A percentile compares a stretch with the other conserved stretches of the same genome.
Conservation (phyloP, 2,113 vertebrate species). For the Ondatra zibethicus region DNA sequence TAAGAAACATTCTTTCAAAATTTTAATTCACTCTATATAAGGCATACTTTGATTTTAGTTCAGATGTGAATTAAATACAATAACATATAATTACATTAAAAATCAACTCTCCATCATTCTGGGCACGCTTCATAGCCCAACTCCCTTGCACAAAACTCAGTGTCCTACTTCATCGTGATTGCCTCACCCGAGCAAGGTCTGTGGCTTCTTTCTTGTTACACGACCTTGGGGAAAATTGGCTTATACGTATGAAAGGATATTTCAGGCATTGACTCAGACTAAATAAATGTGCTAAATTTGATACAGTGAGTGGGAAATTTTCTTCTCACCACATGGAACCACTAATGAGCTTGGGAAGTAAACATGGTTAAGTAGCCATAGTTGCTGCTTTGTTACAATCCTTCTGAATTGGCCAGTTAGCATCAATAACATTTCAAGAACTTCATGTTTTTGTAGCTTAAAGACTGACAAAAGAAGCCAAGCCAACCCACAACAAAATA, state of each 20-base stretch:
- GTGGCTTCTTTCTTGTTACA: slow-evolving; percentile 67
- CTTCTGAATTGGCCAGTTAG: slow-evolving; percentile 66
- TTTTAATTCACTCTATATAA: slow-evolving; percentile 45
- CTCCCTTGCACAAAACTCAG: slow-evolving; percentile 39
- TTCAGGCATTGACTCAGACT: slow-evolving; percentile 75
- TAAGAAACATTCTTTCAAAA: slow-evolving; percentile 55
- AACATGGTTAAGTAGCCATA: slow-evolving; percentile 77
- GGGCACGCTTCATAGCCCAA: slow-evolving; percentile 45
- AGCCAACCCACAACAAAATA: slow-evolving; percentile 34
- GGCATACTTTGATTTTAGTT: slow-evolving; percentile 47
- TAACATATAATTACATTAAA: slow-evolving; percentile 50
- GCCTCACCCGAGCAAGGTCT: slow-evolving; percentile 56
- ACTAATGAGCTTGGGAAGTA: slow-evolving; percentile 78
- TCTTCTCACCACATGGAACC: slow-evolving; percentile 72
- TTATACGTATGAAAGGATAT: slow-evolving; percentile 76
- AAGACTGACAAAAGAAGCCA: slow-evolving; percentile 7
- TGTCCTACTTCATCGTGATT: slow-evolving; percentile 63
- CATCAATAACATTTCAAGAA: slow-evolving; percentile 63
- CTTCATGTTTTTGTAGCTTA: slow-evolving; percentile 51
- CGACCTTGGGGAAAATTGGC: slow-evolving; percentile 77
- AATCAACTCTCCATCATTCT: slow-evolving; percentile 44
- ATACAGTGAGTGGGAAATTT: slow-evolving; percentile 77
- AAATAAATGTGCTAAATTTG: slow-evolving; percentile 83
- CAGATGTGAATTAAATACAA: slow-evolving; percentile 53
- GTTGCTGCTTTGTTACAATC: slow-evolving; percentile 74